Base-by-base conservation (phyloP, 2,113 vertebrate genomes). In the Tyto alba region DNA sequence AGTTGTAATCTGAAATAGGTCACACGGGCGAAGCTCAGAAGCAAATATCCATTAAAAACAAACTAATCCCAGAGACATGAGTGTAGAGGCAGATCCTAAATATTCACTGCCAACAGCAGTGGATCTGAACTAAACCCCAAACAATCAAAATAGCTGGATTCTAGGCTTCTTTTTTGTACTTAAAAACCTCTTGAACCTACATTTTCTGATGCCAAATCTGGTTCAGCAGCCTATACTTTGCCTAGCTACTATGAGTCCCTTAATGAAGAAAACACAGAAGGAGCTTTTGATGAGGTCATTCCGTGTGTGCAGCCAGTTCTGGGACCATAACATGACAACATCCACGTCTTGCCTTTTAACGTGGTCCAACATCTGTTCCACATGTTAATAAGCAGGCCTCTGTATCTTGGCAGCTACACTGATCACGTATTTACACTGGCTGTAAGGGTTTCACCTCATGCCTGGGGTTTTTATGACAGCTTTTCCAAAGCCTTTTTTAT, bases 11-110 rank as follows among this genome's bases (percentile, higher is more conserved):
- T 43, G 53, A 38, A 77, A 85, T 60, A 23, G 87, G 69, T 72
- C 93, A 85, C 93, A 59, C 2, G 56, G 86, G 95, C 89, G 87
- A 92, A 85, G 75, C 69, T 75, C 64, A 75, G 32, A 77, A 84
- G 80, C 43, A 94, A 94, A 89, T 78, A 52, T 21, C 77, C 87
- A 76, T 67, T 89, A 75, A 89, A 94, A 92, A 32, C 81, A 68
- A 91, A 45, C 43, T 45, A 50, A 91, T 78, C 76, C 60, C 56
- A 40, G 73, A 59, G 80, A 55, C 84, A n/a, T 4, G 34, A 87
- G 34, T 1, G 0, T 29, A 48, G 45, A 93, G 66, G 48, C 89
- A 94, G 66, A 47, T 73, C 91, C n/a, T 40, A 26, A 84, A 59
- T 8, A 85, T 10, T 32, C 62, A 5, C 93, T 82, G 84, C 93